Conservation (phyloP, 2,888 invertebrate species). For the Nycteola revayana region DNA sequence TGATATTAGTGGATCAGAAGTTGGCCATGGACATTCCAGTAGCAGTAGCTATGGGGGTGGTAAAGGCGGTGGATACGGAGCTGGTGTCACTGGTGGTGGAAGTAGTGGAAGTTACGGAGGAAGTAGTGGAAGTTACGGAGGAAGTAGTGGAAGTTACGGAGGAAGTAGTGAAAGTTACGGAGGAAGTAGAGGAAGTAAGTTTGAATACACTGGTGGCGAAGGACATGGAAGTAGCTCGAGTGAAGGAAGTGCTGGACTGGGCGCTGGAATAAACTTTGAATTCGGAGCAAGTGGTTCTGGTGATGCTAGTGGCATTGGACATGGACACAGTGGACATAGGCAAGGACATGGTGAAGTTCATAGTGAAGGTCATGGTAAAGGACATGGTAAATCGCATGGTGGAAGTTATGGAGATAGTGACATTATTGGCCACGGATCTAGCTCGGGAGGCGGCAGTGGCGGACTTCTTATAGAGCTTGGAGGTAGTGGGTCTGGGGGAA, state of each 20-base stretch:
- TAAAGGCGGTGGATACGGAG: background rate
- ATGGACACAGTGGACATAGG: slow-evolving; percentile 37
- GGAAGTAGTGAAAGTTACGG: slow-evolving; percentile 22
- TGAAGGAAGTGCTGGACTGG: slow-evolving; percentile 21
- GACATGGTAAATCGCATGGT: slow-evolving; percentile 33
- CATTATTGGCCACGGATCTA: slow-evolving; percentile 14
- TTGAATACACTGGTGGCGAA: too few relatives aligned
- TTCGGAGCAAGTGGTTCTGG: slow-evolving; percentile 11
- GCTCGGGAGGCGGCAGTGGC: slow-evolving; percentile 4
- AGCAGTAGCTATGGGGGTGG: slow-evolving; percentile 5
- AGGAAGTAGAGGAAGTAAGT: too few relatives aligned
- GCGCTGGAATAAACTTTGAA: slow-evolving; percentile 13
- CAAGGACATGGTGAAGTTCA: too few relatives aligned
- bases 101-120: slow-evolving; percentile 28
- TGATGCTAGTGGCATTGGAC: slow-evolving; percentile 32
- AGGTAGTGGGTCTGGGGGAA: slow-evolving; percentile 4
- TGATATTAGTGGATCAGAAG: too few relatives aligned
- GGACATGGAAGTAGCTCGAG: slow-evolving; percentile 15
- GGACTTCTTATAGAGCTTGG: slow-evolving; percentile 6
- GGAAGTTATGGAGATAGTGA: slow-evolving; percentile 4
- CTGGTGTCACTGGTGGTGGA: slow-evolving; percentile 30
- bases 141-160: slow-evolving; percentile 16
- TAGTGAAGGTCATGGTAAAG: too few relatives aligned
- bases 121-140: slow-evolving; percentile 15
- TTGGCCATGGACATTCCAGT: too few relatives aligned